Conservation (phyloP, 2,113 vertebrate species). For the Progne subis region DNA sequence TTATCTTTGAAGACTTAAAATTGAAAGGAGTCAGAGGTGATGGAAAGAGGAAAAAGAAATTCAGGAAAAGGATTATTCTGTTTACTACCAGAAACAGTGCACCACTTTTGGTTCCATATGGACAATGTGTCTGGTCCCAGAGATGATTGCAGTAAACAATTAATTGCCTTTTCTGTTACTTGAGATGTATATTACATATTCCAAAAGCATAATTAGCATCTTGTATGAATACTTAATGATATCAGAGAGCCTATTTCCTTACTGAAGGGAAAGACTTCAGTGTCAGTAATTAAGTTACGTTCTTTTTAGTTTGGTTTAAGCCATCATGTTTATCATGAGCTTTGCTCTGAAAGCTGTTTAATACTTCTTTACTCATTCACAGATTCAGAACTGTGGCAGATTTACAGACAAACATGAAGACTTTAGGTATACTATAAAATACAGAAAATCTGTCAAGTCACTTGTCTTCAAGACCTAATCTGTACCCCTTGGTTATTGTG, state of each 20-base stretch:
- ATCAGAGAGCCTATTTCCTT: not conserved
- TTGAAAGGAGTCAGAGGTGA: not conserved
- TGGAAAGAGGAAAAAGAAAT: not conserved
- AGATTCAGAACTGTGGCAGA: conserved; percentile 1
- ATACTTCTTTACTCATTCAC: not conserved
- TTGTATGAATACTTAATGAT: not conserved
- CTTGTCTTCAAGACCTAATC: not conserved
- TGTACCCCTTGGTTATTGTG: not conserved
- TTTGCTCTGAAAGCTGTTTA: conserved; percentile 35
- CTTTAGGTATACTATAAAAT: not conserved
- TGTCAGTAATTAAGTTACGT: not conserved
- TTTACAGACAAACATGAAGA: not conserved
- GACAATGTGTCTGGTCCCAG: not conserved
- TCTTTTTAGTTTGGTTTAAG: not conserved
- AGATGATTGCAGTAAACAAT: not conserved
- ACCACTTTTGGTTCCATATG: not conserved
- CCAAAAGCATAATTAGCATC: not conserved
- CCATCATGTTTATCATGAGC: not conserved
- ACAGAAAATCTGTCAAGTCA: not conserved
- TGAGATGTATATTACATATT: not conserved
- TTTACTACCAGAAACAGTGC: not conserved
- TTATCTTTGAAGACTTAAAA: not conserved
- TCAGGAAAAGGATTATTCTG: not conserved
- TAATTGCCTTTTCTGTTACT: not conserved
- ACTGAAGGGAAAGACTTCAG: not conserved